Evolutionary conservation across 2,888 invertebrate species (phyloP), one percentile per base, ranked within the genome.

Genomic region (Patella depressa): DNA sequence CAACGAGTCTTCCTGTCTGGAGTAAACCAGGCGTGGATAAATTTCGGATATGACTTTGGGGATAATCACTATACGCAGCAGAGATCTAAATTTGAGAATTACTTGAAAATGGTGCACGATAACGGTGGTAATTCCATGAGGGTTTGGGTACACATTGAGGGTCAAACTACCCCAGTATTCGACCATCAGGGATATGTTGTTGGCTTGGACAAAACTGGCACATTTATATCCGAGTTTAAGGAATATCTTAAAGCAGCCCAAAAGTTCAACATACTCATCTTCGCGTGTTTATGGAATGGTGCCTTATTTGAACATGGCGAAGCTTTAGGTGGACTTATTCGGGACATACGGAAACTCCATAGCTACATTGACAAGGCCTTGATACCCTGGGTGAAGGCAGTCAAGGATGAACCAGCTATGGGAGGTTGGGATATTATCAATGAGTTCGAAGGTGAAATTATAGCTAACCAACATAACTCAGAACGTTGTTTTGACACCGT

Each of bases 121-220:
- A 75, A 65, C 24, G 82, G 82, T 15, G 82, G 82, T 17, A 82
- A 82, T 75, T 82, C 82, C 24, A n/a, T 82, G 1, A 74, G 78
- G 78, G 80, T 87, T 3, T 88, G 88, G 88, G 71, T 88, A 59
- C 88, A 88, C 76, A 84, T 86, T 53, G 86, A 86, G 19, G 88
- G 85, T 7, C 45, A 82, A 29, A 83, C 45, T 9, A 45, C 45
- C 9, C 45, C 45, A 9, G 45, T 45, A 45, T 45, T 45, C 45
- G 45, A 45, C 45, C 45, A 45, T 9, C 45, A 45, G 85, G 88
- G 88, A 53, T 81, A 80, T 74, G 88, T 85, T n/a, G 78, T 75
- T n/a, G 79, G 79, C 29, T 75, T 82, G 7, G 85, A 86, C 75
- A 71, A 53, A 7, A 74, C 71, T 17, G 72, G 77, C n/a, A 80